Evolutionary conservation across 2,797 vertebrate species (phyloP).

Genomic region (Hypotaenidia philippensis): DNA sequence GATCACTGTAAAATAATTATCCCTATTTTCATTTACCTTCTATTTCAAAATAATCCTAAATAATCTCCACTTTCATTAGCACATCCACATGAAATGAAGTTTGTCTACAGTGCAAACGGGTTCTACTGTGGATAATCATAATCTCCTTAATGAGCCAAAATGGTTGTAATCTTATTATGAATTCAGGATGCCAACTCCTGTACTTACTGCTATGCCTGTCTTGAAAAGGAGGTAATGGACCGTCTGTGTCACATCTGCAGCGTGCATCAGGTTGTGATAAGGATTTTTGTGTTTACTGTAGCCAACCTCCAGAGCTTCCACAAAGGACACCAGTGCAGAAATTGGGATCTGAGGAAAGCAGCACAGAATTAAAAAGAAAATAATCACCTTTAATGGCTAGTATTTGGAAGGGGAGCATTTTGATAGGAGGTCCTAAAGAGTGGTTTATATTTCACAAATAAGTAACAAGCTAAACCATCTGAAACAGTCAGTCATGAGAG

Average conservation of each 20-base stretch:
- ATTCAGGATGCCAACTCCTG: background rate
- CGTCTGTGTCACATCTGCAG: slow-evolving; percentile 95
- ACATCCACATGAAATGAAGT: background rate
- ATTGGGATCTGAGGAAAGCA: slow-evolving; percentile 88
- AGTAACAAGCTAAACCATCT: background rate
- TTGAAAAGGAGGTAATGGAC: slow-evolving; percentile 94
- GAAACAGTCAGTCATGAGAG: background rate
- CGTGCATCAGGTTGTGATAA: slow-evolving; percentile 95
- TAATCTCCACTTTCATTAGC: background rate
- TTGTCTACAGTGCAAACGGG: background rate
- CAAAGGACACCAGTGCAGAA: slow-evolving; percentile 92
- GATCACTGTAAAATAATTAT: background rate
- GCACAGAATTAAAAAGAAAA: background rate
- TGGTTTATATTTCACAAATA: background rate
- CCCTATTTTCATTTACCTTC: background rate
- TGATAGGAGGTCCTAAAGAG: background rate
- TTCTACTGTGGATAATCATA: background rate
- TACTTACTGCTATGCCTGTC: slow-evolving; percentile 90
- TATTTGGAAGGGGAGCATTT: background rate
- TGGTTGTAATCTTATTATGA: background rate
- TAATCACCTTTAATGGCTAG: background rate
- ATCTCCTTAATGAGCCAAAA: background rate
- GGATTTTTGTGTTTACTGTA: slow-evolving; percentile 97
- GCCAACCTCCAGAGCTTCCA: slow-evolving; percentile 93
- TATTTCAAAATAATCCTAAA: background rate